Base-by-base conservation (phyloP, 2,797 vertebrate genomes). In the Hemitrygon akajei region DNA sequence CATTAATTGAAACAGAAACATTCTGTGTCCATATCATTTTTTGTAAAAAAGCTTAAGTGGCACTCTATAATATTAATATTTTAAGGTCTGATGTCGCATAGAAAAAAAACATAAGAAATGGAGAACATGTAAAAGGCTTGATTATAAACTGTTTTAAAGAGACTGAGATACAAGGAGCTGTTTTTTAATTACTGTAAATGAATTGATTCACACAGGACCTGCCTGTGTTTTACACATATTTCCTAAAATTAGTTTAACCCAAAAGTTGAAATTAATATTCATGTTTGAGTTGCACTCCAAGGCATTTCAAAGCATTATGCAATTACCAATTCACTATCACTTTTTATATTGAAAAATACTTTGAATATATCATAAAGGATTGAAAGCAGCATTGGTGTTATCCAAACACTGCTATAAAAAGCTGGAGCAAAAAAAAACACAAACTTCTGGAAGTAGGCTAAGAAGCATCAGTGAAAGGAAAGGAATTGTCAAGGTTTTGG, bases 361-460 rank as follows among this genome's bases (percentile, higher is more conserved):
- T 75, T 76, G 71, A 56, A 93, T n/a, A 96, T 95, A 96, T 95
- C 95, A 95, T 95, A 96, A 96, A 95, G 94, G 95, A 95, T 97
- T 97, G 96, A 97, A 98, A 99, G 99, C 98, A 99, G 98, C 98
- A 98, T 97, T 96, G 96, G 96, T 96, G 96, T 96, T 96, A 96
- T 96, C 97, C 97, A 76, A 58, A 75, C 71, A 75, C 71, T 75
- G 71, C 71, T 22, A 20, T 27, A 75, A 47, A 47, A 47, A 25
- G 20, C 71, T 75, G 71, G 22, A 75, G 71, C 71, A 75, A 27
- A 71, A 75, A 20, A 75, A 47, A 47, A 47, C 47, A n/a, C 18
- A 27, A 75, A 5, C 71, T 75, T 18, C 71, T 75, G 71, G 22
- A 75, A 20, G 71, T 20, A 12, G 22, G 71, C 18, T 25, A 73